Evolutionary conservation across 2,113 vertebrate species (phyloP).

Genomic region (Calyptomena viridis): DNA sequence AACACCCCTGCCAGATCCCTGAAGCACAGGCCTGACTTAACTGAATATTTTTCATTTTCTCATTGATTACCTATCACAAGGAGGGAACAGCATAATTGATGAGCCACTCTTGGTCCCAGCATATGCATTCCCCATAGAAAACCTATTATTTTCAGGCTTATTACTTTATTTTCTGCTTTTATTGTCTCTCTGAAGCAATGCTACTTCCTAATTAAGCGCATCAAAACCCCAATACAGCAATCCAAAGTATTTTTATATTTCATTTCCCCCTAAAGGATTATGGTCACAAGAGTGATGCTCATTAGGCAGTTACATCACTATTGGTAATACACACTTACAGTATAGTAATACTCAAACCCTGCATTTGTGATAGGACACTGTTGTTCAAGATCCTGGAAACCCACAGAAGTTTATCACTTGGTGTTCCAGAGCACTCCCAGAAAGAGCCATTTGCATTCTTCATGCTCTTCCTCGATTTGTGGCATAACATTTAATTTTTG

Average conservation of each 20-base stretch:
- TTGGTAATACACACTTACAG: not conserved
- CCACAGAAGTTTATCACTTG: not conserved
- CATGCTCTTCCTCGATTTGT: not conserved
- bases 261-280: conserved; percentile 13
- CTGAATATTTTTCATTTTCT: not conserved
- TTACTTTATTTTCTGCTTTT: conserved; percentile 40
- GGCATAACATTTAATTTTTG: not conserved
- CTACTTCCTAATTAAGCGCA: conserved; percentile 36
- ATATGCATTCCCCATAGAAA: not conserved
- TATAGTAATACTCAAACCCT: not conserved
- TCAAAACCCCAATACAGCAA: not conserved
- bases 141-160: conserved; percentile 3
- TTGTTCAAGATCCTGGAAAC: not conserved
- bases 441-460: not conserved
- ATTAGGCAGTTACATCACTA: not conserved
- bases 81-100: conserved; percentile 14
- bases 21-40: not conserved
- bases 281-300: not conserved
- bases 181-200: conserved; percentile 18
- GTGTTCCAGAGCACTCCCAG: not conserved
- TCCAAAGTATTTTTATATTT: conserved; percentile 5
- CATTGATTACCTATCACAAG: not conserved
- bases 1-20: not conserved
- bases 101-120: not conserved
- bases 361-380: not conserved